Base-by-base conservation (phyloP, 1,140 invertebrate genomes). In the Teleogryllus occipitalis region DNA sequence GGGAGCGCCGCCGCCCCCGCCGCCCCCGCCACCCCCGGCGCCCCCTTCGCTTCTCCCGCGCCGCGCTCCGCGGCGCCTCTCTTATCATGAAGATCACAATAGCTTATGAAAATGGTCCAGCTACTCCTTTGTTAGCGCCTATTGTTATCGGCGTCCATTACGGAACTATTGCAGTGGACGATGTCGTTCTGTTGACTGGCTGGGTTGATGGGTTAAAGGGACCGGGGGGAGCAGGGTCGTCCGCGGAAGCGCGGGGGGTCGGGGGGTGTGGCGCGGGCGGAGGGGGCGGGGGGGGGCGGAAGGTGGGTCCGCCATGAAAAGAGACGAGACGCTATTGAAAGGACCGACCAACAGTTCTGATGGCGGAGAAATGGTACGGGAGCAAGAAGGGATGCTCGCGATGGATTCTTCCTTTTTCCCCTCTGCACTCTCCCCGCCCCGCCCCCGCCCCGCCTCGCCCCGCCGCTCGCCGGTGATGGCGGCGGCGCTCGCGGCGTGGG, bases 91-190 rank as follows among this genome's bases (percentile, higher is more conserved):
- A 79, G 75, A 80, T 82, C 79, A 82, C 82, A 82, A 82, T 82
- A 81, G 80, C 82, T 82, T 82, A 82, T 82, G 82, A 82, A 82
- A 82, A 82, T 82, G 82, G 82, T 82, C 82, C 77, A 80, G 80
- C 81, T 80, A 81, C 54, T 78, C 82, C 82, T 82, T 82, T 82
- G 82, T 82, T 82, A 82, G 78, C 76, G 65, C 27, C 27, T 39
- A 39, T 39, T 39, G 27, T 39, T 39, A 39, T 39, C 27, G 27
- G 27, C 81, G 78, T 80, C 80, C 82, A 82, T 82, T 81, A 82
- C 81, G 74, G 79, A 80, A 81, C 82, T 80, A 80, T 80, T 81
- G 82, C 80, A 48, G 78, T 75, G 78, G 81, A 76, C 81, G 80
- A 82, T 79, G 81, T 82, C 80, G 81, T 82, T 81, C 81, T 80